These are phyloP conservation scores for Acrocephalus scirpaceus DNA, from an alignment of 2,797 vertebrate genomes.

Conservation along the genomic window DNA sequence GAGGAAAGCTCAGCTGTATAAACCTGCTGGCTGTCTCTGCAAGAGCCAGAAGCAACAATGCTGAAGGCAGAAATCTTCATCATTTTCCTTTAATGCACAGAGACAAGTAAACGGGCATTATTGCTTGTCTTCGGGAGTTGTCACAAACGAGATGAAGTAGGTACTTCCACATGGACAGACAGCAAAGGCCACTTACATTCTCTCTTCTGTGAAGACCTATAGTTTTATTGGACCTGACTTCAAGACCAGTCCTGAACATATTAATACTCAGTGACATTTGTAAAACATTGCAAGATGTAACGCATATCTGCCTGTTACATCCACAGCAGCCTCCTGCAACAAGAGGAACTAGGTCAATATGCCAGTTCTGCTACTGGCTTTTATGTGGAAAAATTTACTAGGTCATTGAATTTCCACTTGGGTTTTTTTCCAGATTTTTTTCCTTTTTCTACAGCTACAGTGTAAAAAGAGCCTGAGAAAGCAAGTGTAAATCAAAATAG, in stretches of 20 bases:
- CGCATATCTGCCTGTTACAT: background rate
- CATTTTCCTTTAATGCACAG: background rate
- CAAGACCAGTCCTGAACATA: background rate
- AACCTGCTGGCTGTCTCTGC: background rate
- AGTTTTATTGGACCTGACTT: background rate
- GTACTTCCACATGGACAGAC: background rate
- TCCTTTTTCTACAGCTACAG: background rate
- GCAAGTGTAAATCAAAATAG: background rate
- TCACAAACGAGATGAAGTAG: background rate
- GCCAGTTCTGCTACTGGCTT: background rate
- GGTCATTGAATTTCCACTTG: background rate
- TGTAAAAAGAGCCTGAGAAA: background rate
- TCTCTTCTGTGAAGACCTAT: background rate
- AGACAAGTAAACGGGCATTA: background rate
- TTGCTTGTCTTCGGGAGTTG: background rate
- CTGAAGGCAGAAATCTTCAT: background rate
- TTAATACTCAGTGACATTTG: background rate
- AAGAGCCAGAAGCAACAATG: background rate
- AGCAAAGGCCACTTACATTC: background rate
- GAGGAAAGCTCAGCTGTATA: constrained; percentile 14
- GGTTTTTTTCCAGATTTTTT: background rate
- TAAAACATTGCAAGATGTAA: background rate
- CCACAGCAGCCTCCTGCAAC: background rate
- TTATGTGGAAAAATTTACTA: constrained; percentile 24
- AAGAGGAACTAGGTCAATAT: background rate